Conservation (phyloP, 2,888 invertebrate species). For the Sialis lutaria region DNA sequence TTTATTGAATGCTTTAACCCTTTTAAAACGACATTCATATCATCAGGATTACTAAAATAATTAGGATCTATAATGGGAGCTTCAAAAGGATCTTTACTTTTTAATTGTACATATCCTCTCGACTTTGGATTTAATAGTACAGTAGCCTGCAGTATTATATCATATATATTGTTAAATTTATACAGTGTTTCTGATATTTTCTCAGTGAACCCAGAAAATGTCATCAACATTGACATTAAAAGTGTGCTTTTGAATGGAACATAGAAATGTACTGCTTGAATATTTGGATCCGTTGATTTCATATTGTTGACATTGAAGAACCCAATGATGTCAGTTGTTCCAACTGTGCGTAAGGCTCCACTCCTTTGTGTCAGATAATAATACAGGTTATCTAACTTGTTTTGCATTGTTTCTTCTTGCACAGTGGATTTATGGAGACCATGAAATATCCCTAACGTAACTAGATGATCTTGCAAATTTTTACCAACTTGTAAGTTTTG, state of each 20-base stretch:
- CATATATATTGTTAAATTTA: conserved; percentile 8
- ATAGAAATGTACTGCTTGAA: conserved; percentile 28
- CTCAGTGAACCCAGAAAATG: conserved; percentile 18
- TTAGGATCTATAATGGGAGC: conserved; percentile 16
- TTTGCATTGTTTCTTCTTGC: conserved; percentile 1
- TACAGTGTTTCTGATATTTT: conserved; percentile 9
- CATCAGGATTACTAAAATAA: conserved; percentile 19
- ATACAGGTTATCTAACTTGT: conserved; percentile 18
- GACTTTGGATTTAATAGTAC: conserved; percentile 16
- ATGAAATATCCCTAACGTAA: conserved; percentile 13
- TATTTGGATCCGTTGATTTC: conserved; percentile 27
- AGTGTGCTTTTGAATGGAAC: conserved; percentile 18
- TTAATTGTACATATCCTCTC: conserved; percentile 14
- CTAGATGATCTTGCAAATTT: conserved; percentile 36
- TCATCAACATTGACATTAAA: conserved; percentile 15
- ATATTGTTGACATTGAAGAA: conserved; percentile 30
- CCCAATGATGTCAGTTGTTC: conserved; percentile 27
- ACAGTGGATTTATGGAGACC: too few relatives aligned
- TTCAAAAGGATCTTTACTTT: conserved; percentile 15
- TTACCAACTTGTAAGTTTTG: conserved; percentile 32
- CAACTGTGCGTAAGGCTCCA: conserved; percentile 27
- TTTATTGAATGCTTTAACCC: conserved; percentile 27
- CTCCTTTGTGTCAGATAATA: conserved; percentile 29
- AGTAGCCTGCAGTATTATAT: conserved; percentile 6
- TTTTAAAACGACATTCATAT: conserved; percentile 39